Percentiles rank a stretch among this genome's conserved stretches.
Evolutionary conservation across 2,797 vertebrate species (phyloP).

Genomic region (Artibeus jamaicensis): DNA sequence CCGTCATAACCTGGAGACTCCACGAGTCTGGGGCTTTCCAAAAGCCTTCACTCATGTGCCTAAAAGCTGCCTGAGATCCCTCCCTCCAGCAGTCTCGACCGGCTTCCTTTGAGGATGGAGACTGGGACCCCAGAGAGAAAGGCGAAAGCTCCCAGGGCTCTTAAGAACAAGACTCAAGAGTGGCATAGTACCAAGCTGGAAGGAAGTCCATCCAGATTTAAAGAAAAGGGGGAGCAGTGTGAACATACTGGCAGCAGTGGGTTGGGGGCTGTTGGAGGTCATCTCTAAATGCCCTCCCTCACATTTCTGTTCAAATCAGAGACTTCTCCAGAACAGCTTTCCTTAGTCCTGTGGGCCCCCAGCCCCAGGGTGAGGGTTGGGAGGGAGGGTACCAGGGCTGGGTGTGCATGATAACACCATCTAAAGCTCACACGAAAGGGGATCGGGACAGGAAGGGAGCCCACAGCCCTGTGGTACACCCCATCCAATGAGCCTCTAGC

Average conservation of each 20-base stretch:
- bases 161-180: not conserved
- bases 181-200: not conserved
- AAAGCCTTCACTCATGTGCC: fast-evolving
- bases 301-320: not conserved
- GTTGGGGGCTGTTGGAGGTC: fast-evolving
- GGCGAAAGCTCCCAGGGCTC: not conserved
- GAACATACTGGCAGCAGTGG: fast-evolving
- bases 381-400: fast-evolving
- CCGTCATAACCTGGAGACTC: no score
- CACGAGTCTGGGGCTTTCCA: no score
- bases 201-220: fast-evolving
- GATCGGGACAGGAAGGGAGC: fast-evolving
- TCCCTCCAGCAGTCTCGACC: not conserved
- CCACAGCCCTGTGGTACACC: not conserved
- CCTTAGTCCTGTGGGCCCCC: not conserved
- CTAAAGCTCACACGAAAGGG: no score
- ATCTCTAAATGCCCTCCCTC: not conserved
- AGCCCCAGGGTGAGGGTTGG: fast-evolving
- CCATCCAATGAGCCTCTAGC: fast-evolving
- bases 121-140: not conserved
- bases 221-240: fast-evolving
- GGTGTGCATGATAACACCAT: fast-evolving
- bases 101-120: not conserved
- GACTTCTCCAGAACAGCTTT: no score
- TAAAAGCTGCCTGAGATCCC: fast-evolving